Evolutionary conservation across 1,140 invertebrate genomes (phyloP).

Genomic region (Apolygus lucorum): DNA sequence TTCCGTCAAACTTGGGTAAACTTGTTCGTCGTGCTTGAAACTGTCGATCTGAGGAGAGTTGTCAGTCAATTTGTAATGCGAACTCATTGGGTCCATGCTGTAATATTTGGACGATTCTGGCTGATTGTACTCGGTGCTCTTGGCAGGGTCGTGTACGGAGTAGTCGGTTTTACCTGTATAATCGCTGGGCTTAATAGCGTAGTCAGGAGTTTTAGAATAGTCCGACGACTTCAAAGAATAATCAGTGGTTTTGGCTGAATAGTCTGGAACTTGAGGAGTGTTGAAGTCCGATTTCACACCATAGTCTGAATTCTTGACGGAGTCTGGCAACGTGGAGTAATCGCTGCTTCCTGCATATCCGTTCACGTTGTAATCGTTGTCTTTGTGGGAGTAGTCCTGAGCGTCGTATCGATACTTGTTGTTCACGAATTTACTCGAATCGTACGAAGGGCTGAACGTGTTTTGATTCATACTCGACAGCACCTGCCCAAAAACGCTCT

Average conservation of each 20-base stretch:
- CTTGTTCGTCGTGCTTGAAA: neutral
- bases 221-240: neutral
- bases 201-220: constrained; percentile 2
- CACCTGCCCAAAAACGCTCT: constrained; percentile 62
- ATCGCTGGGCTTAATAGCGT: neutral
- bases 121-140: neutral
- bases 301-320: constrained; percentile 26
- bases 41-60: neutral
- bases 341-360: constrained; percentile 27
- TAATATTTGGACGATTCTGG: constrained; percentile 27
- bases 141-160: neutral
- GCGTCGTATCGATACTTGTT: constrained; percentile 29
- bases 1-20: constrained; percentile 26
- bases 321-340: constrained; percentile 29
- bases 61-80: constrained; percentile 22
- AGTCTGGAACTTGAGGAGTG: constrained; percentile 5
- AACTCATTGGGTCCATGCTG: constrained; percentile 26
- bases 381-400: constrained; percentile 21
- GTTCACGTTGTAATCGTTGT: constrained; percentile 26
- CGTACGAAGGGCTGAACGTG: constrained; percentile 45
- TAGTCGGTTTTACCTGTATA: constrained; percentile 5
- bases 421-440: constrained; percentile 42
- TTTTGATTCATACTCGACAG: constrained; percentile 46
- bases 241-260: neutral
- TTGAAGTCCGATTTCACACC: neutral